These are phyloP conservation scores for Phalloptychus januarius DNA, from an alignment of 2,797 vertebrate genomes.

Conservation along the genomic window DNA sequence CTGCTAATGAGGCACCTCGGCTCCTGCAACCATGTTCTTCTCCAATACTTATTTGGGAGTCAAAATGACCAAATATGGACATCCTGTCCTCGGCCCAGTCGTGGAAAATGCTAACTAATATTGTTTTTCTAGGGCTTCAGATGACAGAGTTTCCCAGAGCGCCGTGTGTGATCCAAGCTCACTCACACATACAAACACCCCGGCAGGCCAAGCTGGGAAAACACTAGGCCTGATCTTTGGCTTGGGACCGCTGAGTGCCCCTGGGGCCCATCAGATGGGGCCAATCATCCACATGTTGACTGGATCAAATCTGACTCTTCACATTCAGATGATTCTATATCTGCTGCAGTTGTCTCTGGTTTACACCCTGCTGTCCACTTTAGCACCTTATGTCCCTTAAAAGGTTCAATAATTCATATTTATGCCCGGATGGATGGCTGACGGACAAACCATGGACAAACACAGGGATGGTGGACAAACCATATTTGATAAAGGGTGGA, in stretches of 20 bases:
- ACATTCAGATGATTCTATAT: not conserved
- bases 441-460: too few species aligned
- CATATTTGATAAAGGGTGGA: not conserved
- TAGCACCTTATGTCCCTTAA: not conserved
- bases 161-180: conserved; percentile 59
- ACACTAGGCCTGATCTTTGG: conserved; percentile 60
- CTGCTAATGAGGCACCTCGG: conserved; percentile 30
- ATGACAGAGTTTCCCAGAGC: conserved; percentile 64
- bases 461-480: too few species aligned
- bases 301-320: not conserved
- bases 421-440: too few species aligned
- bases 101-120: conserved; percentile 54
- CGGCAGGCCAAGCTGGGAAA: conserved; percentile 73
- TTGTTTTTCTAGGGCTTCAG: conserved; percentile 39
- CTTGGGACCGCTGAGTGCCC: conserved; percentile 49
- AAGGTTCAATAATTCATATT: too few species aligned
- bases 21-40: conserved; percentile 33
- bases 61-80: conserved; percentile 35
- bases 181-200: conserved; percentile 42
- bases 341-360: not conserved
- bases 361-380: not conserved
- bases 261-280: conserved; percentile 56
- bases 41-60: conserved; percentile 1
- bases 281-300: conserved; percentile 26
- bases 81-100: conserved; percentile 26